Base-by-base conservation (phyloP, 2,888 invertebrate genomes). In the Himalopsyche kuldschensis region DNA sequence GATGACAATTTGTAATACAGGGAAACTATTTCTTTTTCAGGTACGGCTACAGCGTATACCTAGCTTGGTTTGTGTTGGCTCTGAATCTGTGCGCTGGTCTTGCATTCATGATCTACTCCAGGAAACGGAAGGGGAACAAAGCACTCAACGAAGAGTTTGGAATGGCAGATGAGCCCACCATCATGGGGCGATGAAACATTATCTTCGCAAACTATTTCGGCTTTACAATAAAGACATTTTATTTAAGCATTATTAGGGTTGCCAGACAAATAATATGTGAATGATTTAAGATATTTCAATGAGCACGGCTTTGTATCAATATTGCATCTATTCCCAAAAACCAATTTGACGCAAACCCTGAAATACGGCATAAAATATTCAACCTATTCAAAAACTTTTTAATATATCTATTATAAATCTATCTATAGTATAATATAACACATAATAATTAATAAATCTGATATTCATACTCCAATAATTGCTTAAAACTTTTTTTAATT, bases 151-250 rank as follows among this genome's bases (percentile, higher is more conserved):
- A 96, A 86, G 96, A 96, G 88, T 91, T 96, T 63, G 96, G 95
- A 0, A 94, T 95, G 94, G 96, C 95, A 5, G 97, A 97, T 87
- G 97, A 97, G 88, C 96, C 96, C 0, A 95, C 96, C 69, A 95
- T 95, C 88, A 95, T 97, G 86, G 94, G 94, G 87, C 93, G 94
- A 93, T 94, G 92, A 92, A 91, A 89, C 11, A 69, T 27, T 30
- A 69, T 69, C 27, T 46, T 20, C 46, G 24, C 78, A 47, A 78
- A 20, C 41, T 47, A 47, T 47, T 47, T 78, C 78, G 76, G 76
- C 35, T 41, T 76, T 69, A 69, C 69, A 69, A 69, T 27, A 69
- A 76, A 76, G 76, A 76, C 76, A 76, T 76, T 76, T 69, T 69
- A 69, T 69, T 30, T 69, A 69, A 69, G 69, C 69, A 69, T 30